A percentile compares a stretch with the other conserved stretches of the same genome.
Evolutionary conservation across 1,140 invertebrate genomes (phyloP).

Genomic region (Drosophila jambulina): DNA sequence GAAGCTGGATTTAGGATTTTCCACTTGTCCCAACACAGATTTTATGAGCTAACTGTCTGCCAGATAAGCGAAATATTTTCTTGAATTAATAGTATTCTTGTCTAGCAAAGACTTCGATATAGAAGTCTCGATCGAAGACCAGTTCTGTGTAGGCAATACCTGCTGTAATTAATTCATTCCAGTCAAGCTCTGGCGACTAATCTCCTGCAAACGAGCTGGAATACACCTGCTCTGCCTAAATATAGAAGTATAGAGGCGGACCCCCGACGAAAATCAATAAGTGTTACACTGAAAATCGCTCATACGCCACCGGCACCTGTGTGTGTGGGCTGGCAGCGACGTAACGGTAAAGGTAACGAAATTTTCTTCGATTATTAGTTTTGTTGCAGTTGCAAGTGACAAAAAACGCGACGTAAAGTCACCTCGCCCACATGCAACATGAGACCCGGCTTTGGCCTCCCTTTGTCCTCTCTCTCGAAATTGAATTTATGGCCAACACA

Average conservation of each 20-base stretch:
- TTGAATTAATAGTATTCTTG: background rate
- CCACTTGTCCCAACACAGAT: background rate
- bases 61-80: background rate
- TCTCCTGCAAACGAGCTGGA: slow-evolving; percentile 23
- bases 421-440: slow-evolving; percentile 37
- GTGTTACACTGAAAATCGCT: slow-evolving; percentile 18
- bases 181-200: slow-evolving; percentile 13
- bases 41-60: too few species aligned
- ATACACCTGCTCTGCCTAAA: slow-evolving; percentile 27
- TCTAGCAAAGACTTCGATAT: too few species aligned
- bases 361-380: slow-evolving; percentile 50
- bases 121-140: background rate
- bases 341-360: slow-evolving; percentile 24
- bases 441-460: slow-evolving; percentile 14
- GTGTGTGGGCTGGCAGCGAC: background rate
- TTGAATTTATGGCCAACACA: slow-evolving; percentile 72
- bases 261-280: slow-evolving; percentile 40
- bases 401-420: slow-evolving; percentile 66
- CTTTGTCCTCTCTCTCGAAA: slow-evolving; percentile 55
- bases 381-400: slow-evolving; percentile 66
- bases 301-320: slow-evolving; percentile 11
- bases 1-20: background rate
- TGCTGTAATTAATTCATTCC: slow-evolving; percentile 24
- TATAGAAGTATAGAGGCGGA: slow-evolving; percentile 37
- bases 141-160: background rate